Base-by-base conservation (phyloP, 2,888 invertebrate genomes). In the Molanna angustata region DNA sequence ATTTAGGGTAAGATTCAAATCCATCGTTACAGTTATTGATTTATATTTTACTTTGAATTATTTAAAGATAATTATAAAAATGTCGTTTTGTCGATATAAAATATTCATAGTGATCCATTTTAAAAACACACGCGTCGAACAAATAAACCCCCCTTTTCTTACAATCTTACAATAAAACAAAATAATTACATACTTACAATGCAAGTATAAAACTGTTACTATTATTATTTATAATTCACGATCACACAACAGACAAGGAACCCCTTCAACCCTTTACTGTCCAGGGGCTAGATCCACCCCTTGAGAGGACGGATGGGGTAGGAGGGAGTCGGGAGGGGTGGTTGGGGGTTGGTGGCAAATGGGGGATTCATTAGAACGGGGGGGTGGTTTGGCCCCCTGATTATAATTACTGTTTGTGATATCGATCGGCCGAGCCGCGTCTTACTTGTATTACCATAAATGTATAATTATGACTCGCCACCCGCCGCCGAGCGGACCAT, bases 401-500 rank as follows among this genome's bases (percentile, higher is more conserved):
- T 59, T 59, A 59, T 59, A 59, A 59, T 59, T 59, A 59, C 59
- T 59, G 59, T 59, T 59, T 59, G 59, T 59, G 59, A 59, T 59
- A 59, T 59, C 59, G 59, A 59, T 59, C 59, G 59, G 54, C 51
- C 54, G 54, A 56, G 58, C 58, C 58, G 58, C 59, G 56, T 59
- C 59, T 59, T 59, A 59, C 59, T 59, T 59, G 59, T 59, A 59
- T 59, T 59, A 56, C 59, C 59, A 59, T 59, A 59, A 59, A 59
- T 59, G 59, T 59, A 59, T 59, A 59, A 59, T 59, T 59, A 58
- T 58, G 56, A 54, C 56, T 50, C 55, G 46, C 50, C 50, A 41
- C 45, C 56, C 50, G 11, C 37, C 37, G 17, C 37, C 18, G n/a
- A n/a, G n/a, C n/a, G n/a, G n/a, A n/a, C n/a, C n/a, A n/a, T n/a